Evolutionary conservation across 2,113 vertebrate genomes (phyloP).

Genomic region (Esox niger): DNA sequence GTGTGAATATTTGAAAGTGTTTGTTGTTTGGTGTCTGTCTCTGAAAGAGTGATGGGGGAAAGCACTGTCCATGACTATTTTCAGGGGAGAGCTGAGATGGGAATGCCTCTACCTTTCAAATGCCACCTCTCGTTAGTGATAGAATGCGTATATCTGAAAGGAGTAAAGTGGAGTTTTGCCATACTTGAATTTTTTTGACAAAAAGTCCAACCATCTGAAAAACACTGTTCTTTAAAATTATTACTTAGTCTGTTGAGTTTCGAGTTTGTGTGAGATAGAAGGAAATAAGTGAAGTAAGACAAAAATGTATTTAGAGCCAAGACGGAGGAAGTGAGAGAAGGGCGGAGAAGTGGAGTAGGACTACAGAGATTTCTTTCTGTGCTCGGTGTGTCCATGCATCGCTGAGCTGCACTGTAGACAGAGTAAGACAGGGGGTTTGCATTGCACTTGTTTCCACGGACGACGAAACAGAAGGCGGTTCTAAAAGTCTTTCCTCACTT

Average conservation of each 20-base stretch:
- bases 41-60: slow-evolving; percentile 26
- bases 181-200: not conserved
- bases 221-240: not conserved
- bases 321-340: not conserved
- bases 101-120: slow-evolving; percentile 37
- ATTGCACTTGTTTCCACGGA: too few species aligned
- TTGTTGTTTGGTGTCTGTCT: slow-evolving; percentile 6
- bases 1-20: slow-evolving; percentile 31
- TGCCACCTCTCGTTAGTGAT: slow-evolving; percentile 42
- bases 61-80: slow-evolving; percentile 39
- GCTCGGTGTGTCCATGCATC: too few species aligned
- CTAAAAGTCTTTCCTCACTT: too few species aligned
- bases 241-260: not conserved
- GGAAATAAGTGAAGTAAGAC: not conserved
- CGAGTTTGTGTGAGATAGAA: not conserved
- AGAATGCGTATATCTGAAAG: slow-evolving; percentile 21
- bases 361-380: too few species aligned
- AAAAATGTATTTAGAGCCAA: not conserved
- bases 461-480: too few species aligned
- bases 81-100: slow-evolving; percentile 27
- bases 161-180: not conserved
- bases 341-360: not conserved
- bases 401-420: not conserved
- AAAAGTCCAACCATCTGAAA: not conserved
- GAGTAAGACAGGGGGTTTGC: not conserved